phyloP scores from a whole-genome alignment of 2,888 invertebrate species.

The Urechis unicinctus region DNA sequence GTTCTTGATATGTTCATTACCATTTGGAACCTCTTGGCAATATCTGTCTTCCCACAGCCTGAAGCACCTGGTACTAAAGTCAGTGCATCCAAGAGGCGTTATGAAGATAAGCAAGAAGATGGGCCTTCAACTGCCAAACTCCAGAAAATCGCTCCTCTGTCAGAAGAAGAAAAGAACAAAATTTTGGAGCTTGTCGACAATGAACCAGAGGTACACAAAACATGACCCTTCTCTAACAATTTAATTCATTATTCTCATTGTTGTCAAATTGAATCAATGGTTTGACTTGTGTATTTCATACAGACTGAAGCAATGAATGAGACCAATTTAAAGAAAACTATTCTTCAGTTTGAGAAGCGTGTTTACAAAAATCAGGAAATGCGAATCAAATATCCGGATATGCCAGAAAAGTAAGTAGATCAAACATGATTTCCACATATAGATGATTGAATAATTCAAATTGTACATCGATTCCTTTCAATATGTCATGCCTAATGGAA shows the following conservation, averaged over 20 bases:
- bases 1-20: no score
- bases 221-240: background rate
- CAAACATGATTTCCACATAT: no score
- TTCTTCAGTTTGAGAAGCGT: conserved; percentile 89
- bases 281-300: no score
- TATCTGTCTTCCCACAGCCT: no score
- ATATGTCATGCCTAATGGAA: background rate
- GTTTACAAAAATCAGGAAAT: conserved; percentile 91
- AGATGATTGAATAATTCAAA: no score
- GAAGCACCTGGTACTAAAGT: no score
- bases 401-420: conserved; percentile 71
- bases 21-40: no score
- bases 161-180: conserved; percentile 31
- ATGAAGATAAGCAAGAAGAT: no score
- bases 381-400: conserved; percentile 95
- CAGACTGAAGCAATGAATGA: conserved; percentile 85
- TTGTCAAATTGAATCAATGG: background rate
- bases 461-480: background rate
- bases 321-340: conserved; percentile 75
- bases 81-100: no score
- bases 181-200: conserved; percentile 40
- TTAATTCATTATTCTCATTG: background rate
- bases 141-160: no score
- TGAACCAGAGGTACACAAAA: conserved; percentile 32
- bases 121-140: no score